phyloP scores from a whole-genome alignment of 2,888 invertebrate genomes.

The Torymus auratus region DNA sequence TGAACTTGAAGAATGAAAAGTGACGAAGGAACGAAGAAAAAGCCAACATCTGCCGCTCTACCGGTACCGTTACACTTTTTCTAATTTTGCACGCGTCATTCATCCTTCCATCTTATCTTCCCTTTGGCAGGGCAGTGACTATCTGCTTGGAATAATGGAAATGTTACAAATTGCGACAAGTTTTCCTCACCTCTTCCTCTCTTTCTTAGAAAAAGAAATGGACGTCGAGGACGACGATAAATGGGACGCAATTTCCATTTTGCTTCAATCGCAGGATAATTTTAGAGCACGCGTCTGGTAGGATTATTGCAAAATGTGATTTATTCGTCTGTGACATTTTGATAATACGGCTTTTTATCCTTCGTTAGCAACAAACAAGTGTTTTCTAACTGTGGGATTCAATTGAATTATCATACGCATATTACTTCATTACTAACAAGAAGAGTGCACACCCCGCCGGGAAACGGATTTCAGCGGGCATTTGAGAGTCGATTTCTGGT shows the following conservation, averaged over 20 bases:
- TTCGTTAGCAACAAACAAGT: no score
- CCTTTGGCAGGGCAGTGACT: constrained; percentile 18
- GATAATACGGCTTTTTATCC: no score
- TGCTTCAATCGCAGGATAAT: constrained; percentile 2
- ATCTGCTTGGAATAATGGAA: constrained; percentile 38
- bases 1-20: constrained; percentile 6
- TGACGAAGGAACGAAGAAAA: background rate
- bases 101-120: constrained; percentile 37
- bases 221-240: constrained; percentile 1
- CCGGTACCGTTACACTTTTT: background rate
- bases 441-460: no score
- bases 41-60: background rate
- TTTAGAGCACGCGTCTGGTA: no score
- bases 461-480: no score
- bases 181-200: constrained; percentile 50
- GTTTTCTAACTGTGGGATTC: no score
- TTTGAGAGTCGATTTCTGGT: no score
- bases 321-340: no score
- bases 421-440: no score
- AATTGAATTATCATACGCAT: no score
- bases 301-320: no score
- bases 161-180: constrained; percentile 67
- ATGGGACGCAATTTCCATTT: constrained; percentile 38
- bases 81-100: constrained; percentile 35
- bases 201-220: background rate